Percentiles rank a stretch among this genome's conserved stretches.
Evolutionary conservation across 2,888 invertebrate species (phyloP).

Genomic region (Yponomeuta plumbellus): DNA sequence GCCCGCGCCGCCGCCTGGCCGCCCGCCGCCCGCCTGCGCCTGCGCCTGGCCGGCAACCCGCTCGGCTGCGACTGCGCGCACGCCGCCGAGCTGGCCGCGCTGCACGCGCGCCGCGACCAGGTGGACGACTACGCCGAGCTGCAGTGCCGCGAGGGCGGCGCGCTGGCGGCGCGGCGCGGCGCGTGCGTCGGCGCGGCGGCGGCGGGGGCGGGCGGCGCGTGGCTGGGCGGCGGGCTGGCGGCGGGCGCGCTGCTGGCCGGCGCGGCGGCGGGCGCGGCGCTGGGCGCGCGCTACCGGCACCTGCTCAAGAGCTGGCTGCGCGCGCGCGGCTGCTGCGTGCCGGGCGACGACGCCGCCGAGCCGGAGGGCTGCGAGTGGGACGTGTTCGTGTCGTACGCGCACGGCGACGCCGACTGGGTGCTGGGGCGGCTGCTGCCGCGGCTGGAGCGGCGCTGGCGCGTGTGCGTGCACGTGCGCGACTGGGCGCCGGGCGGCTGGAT

Average conservation of each 20-base stretch:
- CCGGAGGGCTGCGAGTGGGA: constrained; percentile 48
- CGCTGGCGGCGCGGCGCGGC: constrained; percentile 5
- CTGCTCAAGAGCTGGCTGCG: constrained; percentile 17
- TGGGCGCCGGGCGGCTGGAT: constrained; percentile 80
- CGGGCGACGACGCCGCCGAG: constrained; percentile 12
- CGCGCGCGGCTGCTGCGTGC: constrained; percentile 20
- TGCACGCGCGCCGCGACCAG: background rate
- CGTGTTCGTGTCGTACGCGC: constrained; percentile 86
- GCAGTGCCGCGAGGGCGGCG: background rate
- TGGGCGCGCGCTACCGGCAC: constrained; percentile 21
- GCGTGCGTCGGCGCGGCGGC: background rate
- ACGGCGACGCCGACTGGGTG: constrained; percentile 83
- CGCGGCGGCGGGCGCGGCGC: constrained; percentile 23
- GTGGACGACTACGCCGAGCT: constrained; percentile 2
- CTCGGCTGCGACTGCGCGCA: constrained; percentile 11
- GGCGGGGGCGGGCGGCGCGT: background rate
- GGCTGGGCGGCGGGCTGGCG: background rate
- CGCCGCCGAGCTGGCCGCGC: background rate
- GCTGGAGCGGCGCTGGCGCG: constrained; percentile 16
- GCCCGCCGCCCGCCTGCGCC: background rate
- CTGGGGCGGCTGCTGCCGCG: constrained; percentile 29
- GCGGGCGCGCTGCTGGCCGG: constrained; percentile 20
- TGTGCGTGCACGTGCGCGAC: constrained; percentile 14
- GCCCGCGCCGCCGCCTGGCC: background rate
- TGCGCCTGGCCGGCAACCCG: constrained; percentile 15